These are phyloP conservation scores for Kobus ellipsiprymnus DNA, from an alignment of 2,113 vertebrate genomes.

Conservation along the genomic window DNA sequence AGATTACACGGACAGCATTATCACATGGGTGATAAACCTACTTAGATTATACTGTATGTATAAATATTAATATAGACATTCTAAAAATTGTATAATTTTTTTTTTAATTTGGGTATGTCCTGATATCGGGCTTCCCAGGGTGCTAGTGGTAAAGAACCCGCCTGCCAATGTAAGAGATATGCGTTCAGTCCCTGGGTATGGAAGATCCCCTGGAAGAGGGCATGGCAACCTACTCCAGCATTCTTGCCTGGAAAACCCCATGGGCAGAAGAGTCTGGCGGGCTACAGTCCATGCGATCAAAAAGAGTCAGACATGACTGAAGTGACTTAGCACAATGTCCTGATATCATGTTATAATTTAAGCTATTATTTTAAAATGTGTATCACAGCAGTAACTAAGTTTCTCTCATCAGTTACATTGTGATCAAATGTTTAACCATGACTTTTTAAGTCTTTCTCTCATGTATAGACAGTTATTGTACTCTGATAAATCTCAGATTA, in stretches of 20 bases:
- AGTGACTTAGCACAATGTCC: neutral
- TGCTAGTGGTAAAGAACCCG: neutral
- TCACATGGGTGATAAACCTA: neutral
- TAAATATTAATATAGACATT: neutral
- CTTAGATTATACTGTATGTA: neutral
- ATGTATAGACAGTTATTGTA: neutral
- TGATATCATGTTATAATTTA: neutral
- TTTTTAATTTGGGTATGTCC: neutral
- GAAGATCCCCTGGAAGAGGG: neutral
- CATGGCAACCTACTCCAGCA: neutral
- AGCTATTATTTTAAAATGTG: neutral
- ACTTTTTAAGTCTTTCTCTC: neutral
- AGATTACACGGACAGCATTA: neutral
- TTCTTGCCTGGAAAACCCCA: neutral
- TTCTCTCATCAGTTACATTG: neutral
- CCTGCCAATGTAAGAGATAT: neutral
- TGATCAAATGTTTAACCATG: neutral
- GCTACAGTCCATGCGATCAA: neutral
- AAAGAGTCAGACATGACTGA: neutral
- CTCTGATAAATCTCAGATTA: neutral
- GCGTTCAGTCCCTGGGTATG: neutral
- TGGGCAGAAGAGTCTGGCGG: neutral
- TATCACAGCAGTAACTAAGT: neutral
- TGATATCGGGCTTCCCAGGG: neutral
- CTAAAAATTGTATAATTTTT: neutral